Percentiles rank a stretch among this genome's conserved stretches.
phyloP scores from a whole-genome alignment of 2,113 vertebrate species.

The Xenopus laevis region DNA sequence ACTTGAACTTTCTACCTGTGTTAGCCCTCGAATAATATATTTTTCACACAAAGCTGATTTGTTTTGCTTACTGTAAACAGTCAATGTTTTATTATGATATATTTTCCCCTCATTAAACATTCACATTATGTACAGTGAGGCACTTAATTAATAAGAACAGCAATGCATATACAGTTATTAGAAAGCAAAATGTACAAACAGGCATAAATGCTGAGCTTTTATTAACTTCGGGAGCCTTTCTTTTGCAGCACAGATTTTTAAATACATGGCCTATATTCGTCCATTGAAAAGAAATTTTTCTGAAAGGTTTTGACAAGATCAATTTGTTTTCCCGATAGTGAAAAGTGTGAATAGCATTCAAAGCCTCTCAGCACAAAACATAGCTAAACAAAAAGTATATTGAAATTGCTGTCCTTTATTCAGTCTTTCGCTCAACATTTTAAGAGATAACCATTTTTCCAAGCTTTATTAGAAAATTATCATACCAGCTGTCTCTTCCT shows the following conservation, averaged over 20 bases:
- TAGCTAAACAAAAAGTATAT: conserved; percentile 62
- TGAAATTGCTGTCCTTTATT: conserved; percentile 61
- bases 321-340: conserved; percentile 63
- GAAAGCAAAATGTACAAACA: not conserved
- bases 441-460: conserved; percentile 65
- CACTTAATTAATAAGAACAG: not conserved
- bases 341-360: conserved; percentile 65
- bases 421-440: conserved; percentile 24
- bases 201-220: not conserved
- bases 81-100: too few species aligned
- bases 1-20: too few species aligned
- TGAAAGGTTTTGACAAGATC: conserved; percentile 54
- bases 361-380: conserved; percentile 65
- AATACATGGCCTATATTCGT: not conserved
- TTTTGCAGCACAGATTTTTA: not conserved
- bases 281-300: conserved; percentile 45
- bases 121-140: too few species aligned
- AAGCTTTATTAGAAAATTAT: conserved; percentile 72
- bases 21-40: too few species aligned
- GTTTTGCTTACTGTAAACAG: too few species aligned
- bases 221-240: not conserved
- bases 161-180: not conserved
- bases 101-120: too few species aligned
- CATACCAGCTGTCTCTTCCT: conserved; percentile 73
- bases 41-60: too few species aligned